Evolutionary conservation across 1,140 invertebrate genomes (phyloP).

Genomic region (Nilaparvata lugens): DNA sequence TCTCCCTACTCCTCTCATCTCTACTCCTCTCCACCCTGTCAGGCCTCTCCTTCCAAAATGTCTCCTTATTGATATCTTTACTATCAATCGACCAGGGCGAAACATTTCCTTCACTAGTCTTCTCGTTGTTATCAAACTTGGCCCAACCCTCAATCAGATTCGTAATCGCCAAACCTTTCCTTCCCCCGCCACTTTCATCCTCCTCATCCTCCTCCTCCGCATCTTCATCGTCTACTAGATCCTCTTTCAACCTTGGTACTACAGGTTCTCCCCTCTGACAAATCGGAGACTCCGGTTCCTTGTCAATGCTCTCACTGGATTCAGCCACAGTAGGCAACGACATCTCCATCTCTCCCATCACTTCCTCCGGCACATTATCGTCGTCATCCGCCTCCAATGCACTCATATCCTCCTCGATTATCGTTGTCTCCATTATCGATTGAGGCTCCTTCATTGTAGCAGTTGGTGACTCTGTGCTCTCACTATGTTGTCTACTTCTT

Average conservation of each 20-base stretch:
- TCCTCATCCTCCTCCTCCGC: not conserved
- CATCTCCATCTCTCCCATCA: conserved; percentile 12
- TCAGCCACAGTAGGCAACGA: conserved; percentile 13
- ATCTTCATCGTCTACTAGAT: not conserved
- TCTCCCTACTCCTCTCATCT: conserved; percentile 34
- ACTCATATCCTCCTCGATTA: conserved; percentile 29
- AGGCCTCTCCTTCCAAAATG: conserved; percentile 21
- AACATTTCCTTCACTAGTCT: conserved; percentile 43
- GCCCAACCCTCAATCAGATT: conserved; percentile 32
- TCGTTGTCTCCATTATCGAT: conserved; percentile 30
- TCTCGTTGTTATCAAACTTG: conserved; percentile 38
- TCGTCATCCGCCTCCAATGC: conserved; percentile 22
- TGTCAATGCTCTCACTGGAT: conserved; percentile 13
- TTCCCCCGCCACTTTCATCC: conserved; percentile 22
- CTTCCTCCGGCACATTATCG: conserved; percentile 19
- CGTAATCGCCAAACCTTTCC: conserved; percentile 30
- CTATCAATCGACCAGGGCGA: conserved; percentile 70
- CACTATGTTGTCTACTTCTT: conserved; percentile 27
- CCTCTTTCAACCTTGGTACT: not conserved
- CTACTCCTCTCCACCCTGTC: conserved; percentile 19
- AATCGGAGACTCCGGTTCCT: conserved; percentile 5
- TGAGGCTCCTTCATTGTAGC: conserved; percentile 26
- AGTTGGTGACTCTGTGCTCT: conserved; percentile 28
- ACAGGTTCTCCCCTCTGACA: not conserved
- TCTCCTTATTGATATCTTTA: conserved; percentile 47